Evolutionary conservation across 2,888 invertebrate genomes (phyloP), one percentile per base, ranked within the genome.

Genomic region (Ormyrus rosae): DNA sequence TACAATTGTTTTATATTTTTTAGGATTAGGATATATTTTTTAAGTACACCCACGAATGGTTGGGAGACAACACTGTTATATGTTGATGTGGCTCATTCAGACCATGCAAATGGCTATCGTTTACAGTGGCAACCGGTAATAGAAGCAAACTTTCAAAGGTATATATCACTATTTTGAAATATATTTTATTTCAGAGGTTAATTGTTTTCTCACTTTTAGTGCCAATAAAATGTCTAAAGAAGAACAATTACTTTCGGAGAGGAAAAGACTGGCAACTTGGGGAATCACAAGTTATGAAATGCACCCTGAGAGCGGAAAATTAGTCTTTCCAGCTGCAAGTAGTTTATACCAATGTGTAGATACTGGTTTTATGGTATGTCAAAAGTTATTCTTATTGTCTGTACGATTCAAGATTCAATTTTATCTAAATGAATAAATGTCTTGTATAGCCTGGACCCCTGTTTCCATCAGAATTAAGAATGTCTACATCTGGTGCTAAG

Each of bases 231-330:
- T 95, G 92, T 96, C 97, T 0, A 93, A 96, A 55, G 98, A 98
- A 89, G 98, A 98, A 89, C 97, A 98, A 89, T 91, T 99, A 72
- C 92, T 98, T 81, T 95, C 97, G 93, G 99, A 99, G 90, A 92
- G 99, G 48, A 98, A 98, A 91, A 93, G 99, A 75, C 93, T 98
- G 61, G 96, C 97, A 0, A 96, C 96, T 0, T 97, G 96, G 95
- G 98, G 99, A 45, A 98, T 99, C 78, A 97, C 97, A 0, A 96
- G 97, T 0, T 99, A 98, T 88, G 97, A 98, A 90, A 92, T 98
- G 72, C 96, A 98, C 86, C 93, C 94, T 53, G 93, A 92, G 7
- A 95, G 95, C 46, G 97, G 97, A 48, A 94, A 96, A 87, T 95
- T 99, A 85, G 95, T 98, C 80, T 98, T 98, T 91, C 97, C 98